These are phyloP conservation scores for Callipepla squamata DNA, from an alignment of 2,113 vertebrate genomes.

Conservation along the genomic window DNA sequence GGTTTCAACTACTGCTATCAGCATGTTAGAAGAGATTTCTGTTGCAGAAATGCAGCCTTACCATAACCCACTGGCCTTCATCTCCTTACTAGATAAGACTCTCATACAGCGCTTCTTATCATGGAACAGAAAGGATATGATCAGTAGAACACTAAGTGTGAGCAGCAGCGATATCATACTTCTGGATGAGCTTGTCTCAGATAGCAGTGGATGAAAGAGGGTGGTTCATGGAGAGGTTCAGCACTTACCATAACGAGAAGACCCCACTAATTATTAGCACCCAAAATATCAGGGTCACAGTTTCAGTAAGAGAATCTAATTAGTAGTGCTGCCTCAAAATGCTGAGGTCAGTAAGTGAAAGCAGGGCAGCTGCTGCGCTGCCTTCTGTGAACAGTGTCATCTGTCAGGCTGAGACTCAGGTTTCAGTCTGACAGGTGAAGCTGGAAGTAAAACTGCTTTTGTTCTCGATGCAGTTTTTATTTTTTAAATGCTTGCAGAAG, in stretches of 20 bases:
- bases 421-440: background rate
- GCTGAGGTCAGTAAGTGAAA: background rate
- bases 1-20: background rate
- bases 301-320: background rate
- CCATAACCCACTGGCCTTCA: background rate
- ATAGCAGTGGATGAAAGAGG: background rate
- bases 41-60: background rate
- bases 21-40: background rate
- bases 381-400: background rate
- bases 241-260: background rate
- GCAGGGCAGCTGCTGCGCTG: background rate
- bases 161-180: fast-evolving
- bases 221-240: background rate
- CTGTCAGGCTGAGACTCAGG: background rate
- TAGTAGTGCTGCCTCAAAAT: background rate
- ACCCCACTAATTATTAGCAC: background rate
- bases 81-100: background rate
- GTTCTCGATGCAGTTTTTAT: background rate
- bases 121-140: background rate
- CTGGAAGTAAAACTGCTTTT: background rate
- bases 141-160: background rate
- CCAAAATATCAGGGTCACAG: background rate
- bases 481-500: background rate
- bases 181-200: background rate
- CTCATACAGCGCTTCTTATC: background rate